Evolutionary conservation across 2,888 invertebrate species (phyloP), one percentile per base, ranked within the genome.

Genomic region (Acleris literana): DNA sequence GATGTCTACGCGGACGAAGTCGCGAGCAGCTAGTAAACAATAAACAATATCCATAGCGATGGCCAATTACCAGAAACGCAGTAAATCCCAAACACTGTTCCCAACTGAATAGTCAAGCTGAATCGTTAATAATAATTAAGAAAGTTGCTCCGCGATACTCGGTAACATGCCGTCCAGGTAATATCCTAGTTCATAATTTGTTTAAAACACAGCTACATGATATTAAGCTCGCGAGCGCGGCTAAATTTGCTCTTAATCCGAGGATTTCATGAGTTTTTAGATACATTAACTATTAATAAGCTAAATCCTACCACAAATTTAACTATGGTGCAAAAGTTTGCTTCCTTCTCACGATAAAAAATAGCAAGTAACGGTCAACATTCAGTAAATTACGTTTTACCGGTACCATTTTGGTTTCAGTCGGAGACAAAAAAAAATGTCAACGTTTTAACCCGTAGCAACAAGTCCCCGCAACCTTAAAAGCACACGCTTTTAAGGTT

Each of bases 101-200:
- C 59, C 64, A 49, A 18, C 48, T 33, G 49, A 49, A 49, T 49
- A 49, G 49, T 49, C 49, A 49, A 49, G 3, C 49, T 17, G 49
- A 49, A 49, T 49, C 17, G 49, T 49, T 49, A 49, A 49, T 49
- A 49, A 64, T 54, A 64, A 64, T 64, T 64, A 64, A 49, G 49
- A 49, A 17, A 49, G 49, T 49, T 49, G 9, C 22, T 17, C 54
- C 22, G 39, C 54, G 54, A 25, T 29, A 25, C 64, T 64, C 59
- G 54, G 59, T 59, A 64, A 64, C 57, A 64, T 49, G 33, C 53
- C 64, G 64, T 64, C 59, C 59, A 64, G 64, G 64, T 58, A 63
- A 63, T 64, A 64, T 46, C 33, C 58, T 48, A 64, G 64, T 64
- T 59, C 54, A 43, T 64, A 64, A 64, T 59, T 64, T 59, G 64